These are phyloP conservation scores for Chitala chitala DNA, from an alignment of 2,113 vertebrate species.

Conservation along the genomic window DNA sequence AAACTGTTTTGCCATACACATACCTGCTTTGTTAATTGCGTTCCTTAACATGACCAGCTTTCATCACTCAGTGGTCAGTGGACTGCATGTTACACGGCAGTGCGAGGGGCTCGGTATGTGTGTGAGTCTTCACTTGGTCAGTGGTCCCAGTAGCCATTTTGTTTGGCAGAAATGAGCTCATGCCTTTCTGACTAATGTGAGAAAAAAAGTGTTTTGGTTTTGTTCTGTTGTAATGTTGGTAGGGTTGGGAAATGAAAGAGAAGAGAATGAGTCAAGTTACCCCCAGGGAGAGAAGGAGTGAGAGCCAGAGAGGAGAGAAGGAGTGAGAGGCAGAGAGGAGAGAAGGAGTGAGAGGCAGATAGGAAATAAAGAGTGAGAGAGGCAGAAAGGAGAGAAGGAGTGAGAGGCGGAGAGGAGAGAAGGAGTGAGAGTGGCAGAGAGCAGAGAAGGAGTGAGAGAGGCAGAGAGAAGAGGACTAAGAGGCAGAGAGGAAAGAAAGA, in stretches of 20 bases:
- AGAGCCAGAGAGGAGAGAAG: background rate
- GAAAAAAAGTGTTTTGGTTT: background rate
- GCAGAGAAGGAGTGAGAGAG: slow-evolving; percentile 21
- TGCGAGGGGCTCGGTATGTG: background rate
- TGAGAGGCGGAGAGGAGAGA: too few relatives aligned
- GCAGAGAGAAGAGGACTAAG: too few relatives aligned
- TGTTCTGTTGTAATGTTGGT: slow-evolving; percentile 9
- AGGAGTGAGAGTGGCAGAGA: too few relatives aligned
- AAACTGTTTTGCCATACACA: background rate
- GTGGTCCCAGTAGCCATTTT: background rate
- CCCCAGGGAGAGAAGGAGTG: background rate
- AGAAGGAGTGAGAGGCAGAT: background rate
- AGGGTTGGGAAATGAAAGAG: slow-evolving; percentile 2
- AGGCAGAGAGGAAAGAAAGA: too few relatives aligned
- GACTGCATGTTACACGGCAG: background rate
- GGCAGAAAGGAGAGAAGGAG: background rate
- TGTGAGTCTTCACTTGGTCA: background rate
- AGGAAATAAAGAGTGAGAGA: slow-evolving; percentile 14
- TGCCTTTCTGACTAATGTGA: slow-evolving; percentile 7
- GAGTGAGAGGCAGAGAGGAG: background rate
- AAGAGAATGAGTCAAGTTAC: background rate
- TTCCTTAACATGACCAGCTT: too few relatives aligned
- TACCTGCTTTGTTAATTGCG: background rate
- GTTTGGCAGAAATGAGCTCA: background rate
- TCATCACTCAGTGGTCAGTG: background rate